Evolutionary conservation across 2,888 invertebrate species (phyloP).

Genomic region (Ctena decussata): DNA sequence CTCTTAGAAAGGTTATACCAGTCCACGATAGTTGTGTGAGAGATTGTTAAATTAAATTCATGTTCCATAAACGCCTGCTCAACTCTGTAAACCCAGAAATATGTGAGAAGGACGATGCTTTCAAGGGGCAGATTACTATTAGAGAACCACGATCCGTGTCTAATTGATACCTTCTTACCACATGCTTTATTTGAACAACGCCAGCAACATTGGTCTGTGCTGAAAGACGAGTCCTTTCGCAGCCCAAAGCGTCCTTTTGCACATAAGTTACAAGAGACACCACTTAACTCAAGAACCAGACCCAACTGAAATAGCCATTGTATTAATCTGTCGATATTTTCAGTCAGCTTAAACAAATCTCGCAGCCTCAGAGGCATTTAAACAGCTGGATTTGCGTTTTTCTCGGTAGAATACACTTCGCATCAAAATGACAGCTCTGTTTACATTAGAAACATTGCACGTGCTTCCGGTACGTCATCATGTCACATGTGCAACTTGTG

Average conservation of each 20-base stretch:
- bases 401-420: no score
- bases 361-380: no score
- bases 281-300: no score
- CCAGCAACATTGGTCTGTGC: constrained; percentile 12
- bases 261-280: not conserved
- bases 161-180: constrained; percentile 10
- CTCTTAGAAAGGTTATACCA: constrained; percentile 43
- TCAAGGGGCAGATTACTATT: constrained; percentile 17
- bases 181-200: constrained; percentile 20
- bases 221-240: not conserved
- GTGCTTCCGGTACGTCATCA: no score
- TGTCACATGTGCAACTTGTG: no score
- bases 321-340: no score
- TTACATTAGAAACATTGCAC: no score
- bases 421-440: no score
- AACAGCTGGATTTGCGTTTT: no score
- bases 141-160: constrained; percentile 20
- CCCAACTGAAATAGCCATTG: no score
- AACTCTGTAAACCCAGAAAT: constrained; percentile 10
- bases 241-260: not conserved
- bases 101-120: constrained; percentile 10
- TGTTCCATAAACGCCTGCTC: not conserved
- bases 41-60: not conserved
- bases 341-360: no score
- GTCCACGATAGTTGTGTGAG: constrained; percentile 37